Evolutionary conservation across 2,797 vertebrate genomes (phyloP).

Genomic region (Distichodus sexfasciatus): DNA sequence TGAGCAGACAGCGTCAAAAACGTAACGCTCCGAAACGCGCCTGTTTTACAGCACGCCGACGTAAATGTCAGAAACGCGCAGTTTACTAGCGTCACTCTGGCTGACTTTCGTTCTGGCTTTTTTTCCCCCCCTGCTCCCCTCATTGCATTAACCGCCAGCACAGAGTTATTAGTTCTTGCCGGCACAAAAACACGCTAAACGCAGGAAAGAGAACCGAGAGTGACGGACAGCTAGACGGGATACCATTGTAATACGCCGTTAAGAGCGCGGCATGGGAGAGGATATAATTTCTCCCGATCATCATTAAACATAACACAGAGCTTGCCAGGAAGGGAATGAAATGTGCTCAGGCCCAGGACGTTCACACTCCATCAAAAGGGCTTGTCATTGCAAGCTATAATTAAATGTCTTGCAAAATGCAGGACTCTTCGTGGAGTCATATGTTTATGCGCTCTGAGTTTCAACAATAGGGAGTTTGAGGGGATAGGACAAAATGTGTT

Average conservation of each 20-base stretch:
- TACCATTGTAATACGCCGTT: conserved; percentile 36
- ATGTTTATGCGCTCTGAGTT: conserved; percentile 69
- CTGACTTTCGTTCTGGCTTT: conserved; percentile 6
- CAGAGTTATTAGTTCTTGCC: conserved; percentile 37
- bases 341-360: conserved; percentile 70
- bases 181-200: conserved; percentile 28
- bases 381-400: conserved; percentile 73
- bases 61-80: conserved; percentile 43
- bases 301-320: conserved; percentile 30
- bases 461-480: conserved; percentile 41
- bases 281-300: conserved; percentile 44
- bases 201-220: conserved; percentile 14
- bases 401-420: conserved; percentile 79
- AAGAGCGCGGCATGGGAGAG: conserved; percentile 10
- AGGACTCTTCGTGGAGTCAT: conserved; percentile 66
- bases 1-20: conserved; percentile 33
- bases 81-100: conserved; percentile 43
- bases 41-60: conserved; percentile 48
- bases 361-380: conserved; percentile 66
- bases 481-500: conserved; percentile 23
- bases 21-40: conserved; percentile 34
- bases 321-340: conserved; percentile 73
- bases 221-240: conserved; percentile 19
- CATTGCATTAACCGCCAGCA: conserved; percentile 11
- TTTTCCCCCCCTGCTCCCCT: conserved; percentile 8